Base-by-base conservation (phyloP, 1,140 invertebrate genomes). In the Euglossa dilemma region DNA sequence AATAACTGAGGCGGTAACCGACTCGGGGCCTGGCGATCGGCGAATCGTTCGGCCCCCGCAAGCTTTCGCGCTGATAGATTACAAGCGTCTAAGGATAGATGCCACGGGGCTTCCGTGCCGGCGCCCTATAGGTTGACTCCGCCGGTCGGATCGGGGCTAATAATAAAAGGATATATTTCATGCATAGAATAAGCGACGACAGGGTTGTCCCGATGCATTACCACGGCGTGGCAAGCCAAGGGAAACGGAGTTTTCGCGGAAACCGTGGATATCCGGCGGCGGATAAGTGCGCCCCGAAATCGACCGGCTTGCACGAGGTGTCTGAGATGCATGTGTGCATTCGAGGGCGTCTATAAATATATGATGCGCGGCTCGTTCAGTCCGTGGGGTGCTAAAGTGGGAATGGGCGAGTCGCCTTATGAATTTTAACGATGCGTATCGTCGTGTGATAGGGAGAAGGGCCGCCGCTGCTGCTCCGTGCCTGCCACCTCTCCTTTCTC, bases 371-470 rank as follows among this genome's bases (percentile, higher is more conserved):
- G 73, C 59, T 81, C 76, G 64, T 87, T 71, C 74, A 69, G 63
- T 23, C 57, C 82, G 74, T 52, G 70, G 87, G 74, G 88, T 70
- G 86, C 80, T 90, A 91, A 92, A 92, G 86, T 90, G 91, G 87
- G 90, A 92, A 92, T 77, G 87, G 84, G 77, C 86, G 86, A 89
- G 80, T 85, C 83, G 80, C 89, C 91, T 93, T 93, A 93, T 93
- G 92, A 93, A 93, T 93, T 93, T 93, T 92, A 92, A 93, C 91
- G 90, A 87, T 74, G 72, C 80, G 82, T 90, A 87, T 86, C 90
- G 89, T 92, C 92, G 90, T 90, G 91, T 91, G 92, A 92, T 88
- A 88, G 83, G 84, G 85, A 76, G 88, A 91, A 91, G 90, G 85
- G 86, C 74, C 83, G 86, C 74, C 83, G 88, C 54, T 36, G 25